Evolutionary conservation across 2,113 vertebrate genomes (phyloP).

Genomic region (Miniopterus natalensis): DNA sequence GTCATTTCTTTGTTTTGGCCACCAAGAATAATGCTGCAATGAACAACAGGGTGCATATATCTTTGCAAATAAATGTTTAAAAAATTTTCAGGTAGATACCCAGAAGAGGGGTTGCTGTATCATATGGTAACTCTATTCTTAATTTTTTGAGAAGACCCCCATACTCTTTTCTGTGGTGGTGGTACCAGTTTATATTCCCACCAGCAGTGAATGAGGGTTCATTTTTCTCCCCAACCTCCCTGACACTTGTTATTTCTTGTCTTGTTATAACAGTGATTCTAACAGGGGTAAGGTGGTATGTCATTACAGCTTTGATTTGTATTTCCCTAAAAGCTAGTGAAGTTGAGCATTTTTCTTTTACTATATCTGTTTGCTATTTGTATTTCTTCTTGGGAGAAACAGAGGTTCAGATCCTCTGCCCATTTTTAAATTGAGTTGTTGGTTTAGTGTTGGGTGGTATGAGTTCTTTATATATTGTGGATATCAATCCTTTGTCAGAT

Average conservation of each 20-base stretch:
- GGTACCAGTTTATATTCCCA: neutral
- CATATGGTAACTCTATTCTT: neutral
- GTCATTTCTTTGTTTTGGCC: neutral
- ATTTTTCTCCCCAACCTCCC: neutral
- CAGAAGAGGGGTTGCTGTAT: neutral
- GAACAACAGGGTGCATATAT: neutral
- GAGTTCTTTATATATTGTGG: neutral
- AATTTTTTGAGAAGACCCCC: neutral
- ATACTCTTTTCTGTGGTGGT: neutral
- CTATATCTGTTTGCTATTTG: neutral
- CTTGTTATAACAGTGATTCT: neutral
- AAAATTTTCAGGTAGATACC: neutral
- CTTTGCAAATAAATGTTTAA: neutral
- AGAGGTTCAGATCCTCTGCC: neutral
- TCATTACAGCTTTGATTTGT: neutral
- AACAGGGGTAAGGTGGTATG: neutral
- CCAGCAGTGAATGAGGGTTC: neutral
- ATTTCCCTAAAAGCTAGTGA: neutral
- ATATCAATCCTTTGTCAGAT: neutral
- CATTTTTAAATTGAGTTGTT: neutral
- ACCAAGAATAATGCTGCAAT: neutral
- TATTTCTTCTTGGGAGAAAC: neutral
- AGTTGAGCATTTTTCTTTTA: neutral
- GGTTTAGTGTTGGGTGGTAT: neutral
- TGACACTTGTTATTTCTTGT: neutral